Base-by-base conservation (phyloP, 2,888 invertebrate genomes). In the Chymomyza procnemis region DNA sequence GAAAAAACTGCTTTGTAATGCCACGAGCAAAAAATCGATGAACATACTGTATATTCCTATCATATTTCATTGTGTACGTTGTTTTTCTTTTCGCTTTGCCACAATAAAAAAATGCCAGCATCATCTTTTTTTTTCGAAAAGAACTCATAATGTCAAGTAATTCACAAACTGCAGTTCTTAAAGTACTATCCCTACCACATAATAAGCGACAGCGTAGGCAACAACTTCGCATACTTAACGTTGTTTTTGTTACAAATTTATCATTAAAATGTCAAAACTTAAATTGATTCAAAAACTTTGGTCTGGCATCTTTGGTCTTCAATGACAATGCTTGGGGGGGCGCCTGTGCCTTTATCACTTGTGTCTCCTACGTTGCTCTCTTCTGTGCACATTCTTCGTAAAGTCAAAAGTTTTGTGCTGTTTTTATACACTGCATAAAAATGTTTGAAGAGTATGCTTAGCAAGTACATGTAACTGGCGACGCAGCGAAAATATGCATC, bases 231-330 rank as follows among this genome's bases (percentile, higher is more conserved):
- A 18, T 41, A 41, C 34, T 41, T 41, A 67, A 26, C 76, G 75
- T 73, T 73, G 71, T 76, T 81, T 72, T 79, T 71, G 76, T 75
- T 85, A 85, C 85, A 83, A 81, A 83, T 83, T 83, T 85, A 83
- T 83, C 85, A 85, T 83, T 83, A 85, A 83, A 83, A 83, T 83
- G 83, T 83, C 85, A 83, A 85, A 83, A 85, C 83, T 83, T 85
- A 83, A 83, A 83, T 83, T 83, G 83, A 83, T 85, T 83, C 85
- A 83, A 83, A 83, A 83, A 83, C 72, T 83, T 83, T 85, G 66
- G 75, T 55, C 74, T 59, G 59, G 52, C 64, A 21, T 50, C 22
- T 59, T 26, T 26, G 4, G 54, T 54, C 19, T 12, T 50, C 50
- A 16, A 50, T 41, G 34, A 50, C 50, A 50, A 50, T 50, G 50